Percentiles rank a stretch among this genome's conserved stretches.
Evolutionary conservation across 2,888 invertebrate species (phyloP).

Genomic region (Lissonota sp.): DNA sequence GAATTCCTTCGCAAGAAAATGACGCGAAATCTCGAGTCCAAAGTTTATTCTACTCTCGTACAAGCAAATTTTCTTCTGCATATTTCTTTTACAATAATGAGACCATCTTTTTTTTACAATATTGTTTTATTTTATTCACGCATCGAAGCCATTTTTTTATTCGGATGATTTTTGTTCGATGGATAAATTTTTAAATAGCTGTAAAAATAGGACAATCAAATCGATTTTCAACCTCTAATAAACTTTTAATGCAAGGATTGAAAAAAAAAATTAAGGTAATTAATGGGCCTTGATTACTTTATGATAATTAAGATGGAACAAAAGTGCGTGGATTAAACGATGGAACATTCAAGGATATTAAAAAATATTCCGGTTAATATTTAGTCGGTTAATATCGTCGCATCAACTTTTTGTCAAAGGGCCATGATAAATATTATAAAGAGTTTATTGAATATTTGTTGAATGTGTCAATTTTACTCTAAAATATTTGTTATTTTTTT

Average conservation of each 20-base stretch:
- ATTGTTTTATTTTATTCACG: no score
- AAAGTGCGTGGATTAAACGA: background rate
- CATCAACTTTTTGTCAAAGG: background rate
- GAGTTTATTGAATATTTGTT: background rate
- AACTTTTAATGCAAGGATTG: background rate
- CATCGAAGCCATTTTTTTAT: no score
- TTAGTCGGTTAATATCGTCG: background rate
- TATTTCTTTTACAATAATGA: no score
- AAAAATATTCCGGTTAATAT: constrained; percentile 6
- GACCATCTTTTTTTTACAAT: no score
- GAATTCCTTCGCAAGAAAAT: no score
- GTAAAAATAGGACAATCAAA: background rate
- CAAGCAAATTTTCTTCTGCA: no score
- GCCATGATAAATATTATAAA: background rate
- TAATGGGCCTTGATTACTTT: background rate
- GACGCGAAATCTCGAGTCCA: no score
- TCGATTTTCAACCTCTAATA: background rate
- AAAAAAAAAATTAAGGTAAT: background rate
- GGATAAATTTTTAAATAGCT: background rate
- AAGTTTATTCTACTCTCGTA: no score
- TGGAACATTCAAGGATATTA: constrained; percentile 2
- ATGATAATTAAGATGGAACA: background rate
- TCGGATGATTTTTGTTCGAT: background rate
- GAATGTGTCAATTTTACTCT: background rate
- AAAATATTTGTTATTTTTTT: constrained; percentile 14